These are phyloP conservation scores for Tiliacea citrago DNA, from an alignment of 2,888 invertebrate genomes.

Conservation along the genomic window DNA sequence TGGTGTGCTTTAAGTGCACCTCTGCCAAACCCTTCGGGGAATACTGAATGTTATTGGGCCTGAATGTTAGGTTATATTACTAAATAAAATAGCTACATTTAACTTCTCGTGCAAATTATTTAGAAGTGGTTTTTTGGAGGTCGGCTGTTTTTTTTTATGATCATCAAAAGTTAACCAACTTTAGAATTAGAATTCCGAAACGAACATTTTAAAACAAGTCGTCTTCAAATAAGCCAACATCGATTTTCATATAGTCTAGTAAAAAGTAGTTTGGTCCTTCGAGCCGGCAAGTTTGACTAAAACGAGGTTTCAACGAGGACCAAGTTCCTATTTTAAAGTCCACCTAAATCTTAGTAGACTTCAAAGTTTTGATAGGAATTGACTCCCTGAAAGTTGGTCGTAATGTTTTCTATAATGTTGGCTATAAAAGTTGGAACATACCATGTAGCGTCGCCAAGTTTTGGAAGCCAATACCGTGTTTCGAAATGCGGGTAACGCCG, in stretches of 20 bases:
- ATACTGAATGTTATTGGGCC: no score
- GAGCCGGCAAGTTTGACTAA: slow-evolving; percentile 51
- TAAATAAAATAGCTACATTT: neutral
- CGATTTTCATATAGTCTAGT: slow-evolving; percentile 49
- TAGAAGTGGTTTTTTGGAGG: no score
- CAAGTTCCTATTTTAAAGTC: slow-evolving; percentile 65
- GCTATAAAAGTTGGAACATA: slow-evolving; percentile 44
- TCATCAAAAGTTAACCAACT: neutral
- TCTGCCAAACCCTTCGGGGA: no score
- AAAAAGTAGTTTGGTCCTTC: slow-evolving; percentile 54
- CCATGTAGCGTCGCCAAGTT: slow-evolving; percentile 34
- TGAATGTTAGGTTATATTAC: no score
- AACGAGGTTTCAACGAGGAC: slow-evolving; percentile 53
- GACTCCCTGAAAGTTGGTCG: slow-evolving; percentile 49
- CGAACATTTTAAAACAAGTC: slow-evolving; percentile 7
- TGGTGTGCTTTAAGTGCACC: no score
- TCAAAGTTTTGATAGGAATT: slow-evolving; percentile 61
- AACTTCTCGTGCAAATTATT: neutral
- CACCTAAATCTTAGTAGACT: slow-evolving; percentile 60
- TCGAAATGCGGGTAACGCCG: slow-evolving; percentile 13
- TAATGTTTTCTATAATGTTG: slow-evolving; percentile 43
- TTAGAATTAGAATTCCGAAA: neutral
- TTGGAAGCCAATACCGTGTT: slow-evolving; percentile 26
- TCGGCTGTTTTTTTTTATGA: slow-evolving; percentile 1
- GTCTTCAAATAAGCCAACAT: slow-evolving; percentile 42